phyloP scores from a whole-genome alignment of 2,113 vertebrate genomes.

The Chaenogobius annularis region DNA sequence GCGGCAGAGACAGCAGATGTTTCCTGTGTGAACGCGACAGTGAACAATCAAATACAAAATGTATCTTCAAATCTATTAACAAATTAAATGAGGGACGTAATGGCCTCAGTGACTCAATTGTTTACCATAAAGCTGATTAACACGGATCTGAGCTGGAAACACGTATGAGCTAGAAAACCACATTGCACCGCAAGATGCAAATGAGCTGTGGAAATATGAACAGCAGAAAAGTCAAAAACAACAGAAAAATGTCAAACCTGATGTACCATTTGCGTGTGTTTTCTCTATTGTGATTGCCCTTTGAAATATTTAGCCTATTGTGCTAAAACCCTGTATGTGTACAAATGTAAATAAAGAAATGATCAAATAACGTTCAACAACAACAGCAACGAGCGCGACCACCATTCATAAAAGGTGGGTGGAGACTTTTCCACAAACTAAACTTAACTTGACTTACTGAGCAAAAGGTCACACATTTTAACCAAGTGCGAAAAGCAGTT shows the following conservation, averaged over 20 bases:
- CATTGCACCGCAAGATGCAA: neutral
- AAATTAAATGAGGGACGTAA: neutral
- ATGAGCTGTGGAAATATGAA: neutral
- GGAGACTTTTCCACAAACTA: neutral
- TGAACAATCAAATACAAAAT: neutral
- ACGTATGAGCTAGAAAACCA: neutral
- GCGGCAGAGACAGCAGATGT: too few species aligned
- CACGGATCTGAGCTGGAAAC: neutral
- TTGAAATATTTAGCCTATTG: neutral
- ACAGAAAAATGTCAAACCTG: neutral
- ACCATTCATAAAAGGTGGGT: neutral
- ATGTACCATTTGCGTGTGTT: neutral
- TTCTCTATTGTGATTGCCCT: neutral
- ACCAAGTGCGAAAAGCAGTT: neutral
- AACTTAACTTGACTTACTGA: neutral
- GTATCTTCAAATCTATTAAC: neutral
- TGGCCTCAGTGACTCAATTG: neutral
- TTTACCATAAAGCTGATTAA: neutral
- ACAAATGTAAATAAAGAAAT: neutral
- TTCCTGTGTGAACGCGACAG: neutral
- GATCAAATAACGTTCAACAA: neutral
- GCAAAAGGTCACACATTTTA: neutral
- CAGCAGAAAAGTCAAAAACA: neutral
- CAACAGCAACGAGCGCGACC: too few species aligned
- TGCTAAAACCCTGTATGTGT: neutral